Evolutionary conservation across 2,113 vertebrate species (phyloP).

Genomic region (Elachura formosa): DNA sequence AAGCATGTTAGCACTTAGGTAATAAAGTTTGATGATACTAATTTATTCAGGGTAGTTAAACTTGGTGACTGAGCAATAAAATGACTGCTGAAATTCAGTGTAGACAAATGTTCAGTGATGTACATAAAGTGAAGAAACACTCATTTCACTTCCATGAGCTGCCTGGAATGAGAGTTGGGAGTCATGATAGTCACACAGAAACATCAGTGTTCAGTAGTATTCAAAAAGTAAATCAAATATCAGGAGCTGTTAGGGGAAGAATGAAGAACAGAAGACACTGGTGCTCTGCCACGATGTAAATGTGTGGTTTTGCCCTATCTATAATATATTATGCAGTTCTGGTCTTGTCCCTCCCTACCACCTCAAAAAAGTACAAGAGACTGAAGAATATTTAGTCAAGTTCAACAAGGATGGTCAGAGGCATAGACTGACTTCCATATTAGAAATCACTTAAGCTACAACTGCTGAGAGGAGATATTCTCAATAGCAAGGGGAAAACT

Average conservation of each 20-base stretch:
- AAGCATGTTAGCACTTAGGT: neutral
- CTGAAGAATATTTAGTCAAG: neutral
- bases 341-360: neutral
- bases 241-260: neutral
- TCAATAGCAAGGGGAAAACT: neutral
- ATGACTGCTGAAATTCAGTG: neutral
- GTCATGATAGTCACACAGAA: neutral
- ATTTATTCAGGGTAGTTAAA: constrained; percentile 36
- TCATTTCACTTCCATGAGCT: neutral
- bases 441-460: neutral
- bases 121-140: neutral
- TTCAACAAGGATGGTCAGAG: neutral
- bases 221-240: neutral
- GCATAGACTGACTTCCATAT: neutral
- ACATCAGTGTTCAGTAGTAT: neutral
- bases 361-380: neutral
- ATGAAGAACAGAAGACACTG: neutral
- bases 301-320: neutral
- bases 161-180: neutral
- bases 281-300: neutral
- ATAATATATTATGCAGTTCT: neutral
- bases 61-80: constrained; percentile 36
- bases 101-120: neutral
- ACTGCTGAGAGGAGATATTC: neutral
- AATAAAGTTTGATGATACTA: constrained; percentile 3